Base-by-base conservation (phyloP, 2,888 invertebrate species). In the Automeris io region DNA sequence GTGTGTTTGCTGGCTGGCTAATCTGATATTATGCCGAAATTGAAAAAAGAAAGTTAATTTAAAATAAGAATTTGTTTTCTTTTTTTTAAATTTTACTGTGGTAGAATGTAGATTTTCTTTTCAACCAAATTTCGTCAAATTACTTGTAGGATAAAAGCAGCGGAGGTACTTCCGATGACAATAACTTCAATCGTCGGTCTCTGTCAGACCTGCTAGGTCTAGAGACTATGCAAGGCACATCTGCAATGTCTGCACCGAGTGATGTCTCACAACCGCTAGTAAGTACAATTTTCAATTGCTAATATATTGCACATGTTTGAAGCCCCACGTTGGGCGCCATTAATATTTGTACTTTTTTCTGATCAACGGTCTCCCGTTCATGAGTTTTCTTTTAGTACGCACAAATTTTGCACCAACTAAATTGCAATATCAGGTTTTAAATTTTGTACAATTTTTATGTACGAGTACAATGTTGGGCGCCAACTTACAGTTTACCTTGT, bases 191-290 rank as follows among this genome's bases (percentile, higher is more conserved):
- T 47, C 71, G 73, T 11, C 76, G 69, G 33, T 76, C 82, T 7
- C 51, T 80, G 23, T 65, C 70, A 0, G 80, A 81, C 13, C 67
- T 78, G 36, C 45, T 75, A 19, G 73, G 69, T 3, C 50, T 75
- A 18, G 74, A 78, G 40, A 45, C 66, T 1, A 44, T 63, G 1
- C 64, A 54, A 29, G 52, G 70, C 4, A 37, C 57, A 0, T 68
- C 67, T 29, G 55, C 69, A 0, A 63, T 68, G 0, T 49, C 66
- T 5, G 51, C 68, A 1, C 57, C 71, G 0, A 51, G 47, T 6
- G 41, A 43, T 5, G 55, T 51, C 18, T 60, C 51, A 21, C 58
- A 54, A 1, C 41, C 40, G 19, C 69, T 67, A 46, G 81, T 79
- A 41, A 77, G 82, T 78, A 57, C 41, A 13, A 25, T n/a, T 18